Evolutionary conservation across 2,113 vertebrate species (phyloP).

Genomic region (Theropithecus gelada): DNA sequence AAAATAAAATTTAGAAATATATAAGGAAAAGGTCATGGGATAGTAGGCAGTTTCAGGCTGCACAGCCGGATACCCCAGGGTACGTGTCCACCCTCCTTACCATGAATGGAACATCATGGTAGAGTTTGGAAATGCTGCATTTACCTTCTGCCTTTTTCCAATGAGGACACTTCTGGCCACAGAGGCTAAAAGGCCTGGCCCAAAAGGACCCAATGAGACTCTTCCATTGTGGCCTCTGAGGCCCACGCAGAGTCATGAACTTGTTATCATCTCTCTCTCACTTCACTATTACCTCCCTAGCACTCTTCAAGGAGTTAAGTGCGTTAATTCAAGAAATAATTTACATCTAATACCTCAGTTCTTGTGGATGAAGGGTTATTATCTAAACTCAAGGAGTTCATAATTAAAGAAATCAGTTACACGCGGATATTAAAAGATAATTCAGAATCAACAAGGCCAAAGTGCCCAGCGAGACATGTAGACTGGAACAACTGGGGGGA

Average conservation of each 20-base stretch:
- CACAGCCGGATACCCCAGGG: fast-evolving
- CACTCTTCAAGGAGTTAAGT: background rate
- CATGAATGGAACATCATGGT: too few species aligned
- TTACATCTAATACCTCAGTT: conserved; percentile 33
- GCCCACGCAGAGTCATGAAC: fast-evolving
- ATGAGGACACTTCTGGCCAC: background rate
- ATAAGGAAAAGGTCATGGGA: background rate
- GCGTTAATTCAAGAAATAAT: conserved; percentile 51
- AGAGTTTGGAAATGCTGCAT: background rate
- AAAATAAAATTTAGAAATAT: too few species aligned
- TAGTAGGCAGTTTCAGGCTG: fast-evolving
- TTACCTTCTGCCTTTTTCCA: background rate
- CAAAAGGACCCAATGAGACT: background rate
- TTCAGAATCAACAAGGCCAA: conserved; percentile 37
- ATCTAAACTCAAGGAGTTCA: conserved; percentile 58
- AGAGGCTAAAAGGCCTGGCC: background rate
- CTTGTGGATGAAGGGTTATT: conserved; percentile 63
- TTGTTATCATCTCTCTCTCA: background rate
- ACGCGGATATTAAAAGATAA: background rate
- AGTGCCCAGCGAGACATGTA: background rate
- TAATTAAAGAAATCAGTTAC: conserved; percentile 74
- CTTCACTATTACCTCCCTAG: background rate
- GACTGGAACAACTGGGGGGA: background rate
- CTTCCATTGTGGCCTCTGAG: fast-evolving
- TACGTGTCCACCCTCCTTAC: fast-evolving